Base-by-base conservation (phyloP, 2,888 invertebrate genomes). In the Itoplectis maculator region DNA sequence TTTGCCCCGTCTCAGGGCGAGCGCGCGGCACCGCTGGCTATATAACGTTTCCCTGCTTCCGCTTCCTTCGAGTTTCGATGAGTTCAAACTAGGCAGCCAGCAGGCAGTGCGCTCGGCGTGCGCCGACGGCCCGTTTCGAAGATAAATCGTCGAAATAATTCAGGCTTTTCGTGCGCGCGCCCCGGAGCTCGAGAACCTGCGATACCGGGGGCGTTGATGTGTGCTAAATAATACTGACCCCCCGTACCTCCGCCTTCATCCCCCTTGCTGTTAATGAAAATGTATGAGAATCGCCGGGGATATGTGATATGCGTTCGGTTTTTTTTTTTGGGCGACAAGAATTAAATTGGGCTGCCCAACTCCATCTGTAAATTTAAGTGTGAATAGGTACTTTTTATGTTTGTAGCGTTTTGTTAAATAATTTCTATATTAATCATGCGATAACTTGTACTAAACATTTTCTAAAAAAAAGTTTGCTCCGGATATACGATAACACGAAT, bases 1-100 rank as follows among this genome's bases (percentile, higher is more conserved):
- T 45, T 45, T 23, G 18, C 42, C 23, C n/a, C 56, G 56, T 45
- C 56, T n/a, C 56, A n/a, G n/a, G n/a, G n/a, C n/a, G n/a, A n/a
- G n/a, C n/a, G n/a, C n/a, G n/a, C n/a, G n/a, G n/a, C n/a, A n/a
- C n/a, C n/a, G n/a, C n/a, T n/a, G 23, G 20, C 23, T 4, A 42
- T 70, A 42, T 49, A 63, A 61, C 69, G 56, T 70, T 70, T 70
- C 61, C 51, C 77, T 35, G 61, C 61, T 61, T 78, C 70, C 63
- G 77, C 56, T 78, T 63, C 35, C 75, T 29, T 65, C 63, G 45
- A 78, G 77, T 78, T 78, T 78, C 70, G 77, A 70, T 51, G 23
- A 40, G 61, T 63, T 63, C 29, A 63, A 78, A 78, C 70, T 45
- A 51, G 61, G 40, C 11, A 11, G 47, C 29, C 11, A 11, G 47